A percentile compares a stretch with the other conserved stretches of the same genome.
phyloP scores from a whole-genome alignment of 2,113 vertebrate genomes.

The Sclerurus mexicanus region DNA sequence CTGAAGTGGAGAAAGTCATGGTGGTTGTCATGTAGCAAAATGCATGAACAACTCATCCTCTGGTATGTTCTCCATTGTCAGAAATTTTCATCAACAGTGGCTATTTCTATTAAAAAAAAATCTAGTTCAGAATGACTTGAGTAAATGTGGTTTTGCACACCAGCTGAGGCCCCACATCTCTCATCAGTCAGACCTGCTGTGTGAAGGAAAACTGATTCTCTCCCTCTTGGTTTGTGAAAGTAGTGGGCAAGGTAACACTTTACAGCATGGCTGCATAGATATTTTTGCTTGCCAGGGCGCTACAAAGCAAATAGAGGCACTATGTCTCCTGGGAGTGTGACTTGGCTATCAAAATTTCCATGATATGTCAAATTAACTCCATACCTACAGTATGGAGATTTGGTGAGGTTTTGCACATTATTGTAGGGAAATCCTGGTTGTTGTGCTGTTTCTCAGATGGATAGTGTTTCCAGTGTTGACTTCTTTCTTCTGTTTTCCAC shows the following conservation, averaged over 20 bases:
- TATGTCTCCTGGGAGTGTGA: background rate
- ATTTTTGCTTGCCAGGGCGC: background rate
- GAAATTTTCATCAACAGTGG: background rate
- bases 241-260: background rate
- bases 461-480: background rate
- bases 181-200: background rate
- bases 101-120: background rate
- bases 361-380: background rate
- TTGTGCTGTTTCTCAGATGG: background rate
- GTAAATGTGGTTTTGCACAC: background rate
- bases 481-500: background rate
- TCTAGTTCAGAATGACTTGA: background rate
- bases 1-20: background rate
- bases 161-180: background rate
- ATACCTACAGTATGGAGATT: background rate
- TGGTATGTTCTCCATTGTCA: background rate
- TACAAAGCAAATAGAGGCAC: background rate
- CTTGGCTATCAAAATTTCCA: background rate
- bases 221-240: background rate
- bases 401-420: background rate
- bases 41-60: accelerated
- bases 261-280: background rate
- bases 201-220: background rate
- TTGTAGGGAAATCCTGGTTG: background rate
- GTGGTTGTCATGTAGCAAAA: background rate